These are phyloP conservation scores for Merluccius polli DNA, from an alignment of 2,797 vertebrate species.

Conservation along the genomic window DNA sequence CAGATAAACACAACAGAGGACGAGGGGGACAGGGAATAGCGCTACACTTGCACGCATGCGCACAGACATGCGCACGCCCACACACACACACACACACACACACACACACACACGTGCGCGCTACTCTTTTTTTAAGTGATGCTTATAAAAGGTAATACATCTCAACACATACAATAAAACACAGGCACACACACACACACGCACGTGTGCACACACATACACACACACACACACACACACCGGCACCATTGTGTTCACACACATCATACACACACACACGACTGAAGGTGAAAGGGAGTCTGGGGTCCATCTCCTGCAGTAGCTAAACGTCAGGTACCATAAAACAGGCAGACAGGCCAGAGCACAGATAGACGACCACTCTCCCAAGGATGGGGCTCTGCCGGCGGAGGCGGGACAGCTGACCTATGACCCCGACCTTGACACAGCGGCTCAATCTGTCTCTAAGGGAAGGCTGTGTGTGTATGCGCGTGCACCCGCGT, in stretches of 20 bases:
- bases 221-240: not conserved
- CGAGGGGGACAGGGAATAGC: too few relatives aligned
- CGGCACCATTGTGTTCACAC: not conserved
- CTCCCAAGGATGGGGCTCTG: slow-evolving; percentile 42
- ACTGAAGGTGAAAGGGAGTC: slow-evolving; percentile 17
- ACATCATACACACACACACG: not conserved
- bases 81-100: not conserved
- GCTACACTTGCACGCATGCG: not conserved
- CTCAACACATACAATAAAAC: not conserved
- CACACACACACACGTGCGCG: not conserved
- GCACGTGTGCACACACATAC: not conserved
- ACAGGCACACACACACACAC: not conserved
- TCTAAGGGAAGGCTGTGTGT: not conserved
- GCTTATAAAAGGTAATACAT: not conserved
- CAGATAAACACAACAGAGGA: slow-evolving; percentile 12
- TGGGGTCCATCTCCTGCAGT: slow-evolving; percentile 27
- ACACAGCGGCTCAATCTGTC: slow-evolving; percentile 7
- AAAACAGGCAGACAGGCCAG: slow-evolving; percentile 42
- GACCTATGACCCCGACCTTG: slow-evolving; percentile 54
- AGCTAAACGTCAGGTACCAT: slow-evolving; percentile 48
- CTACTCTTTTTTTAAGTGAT: not conserved
- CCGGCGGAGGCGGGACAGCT: slow-evolving; percentile 47
- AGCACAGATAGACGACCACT: slow-evolving; percentile 39
- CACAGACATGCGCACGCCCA: not conserved
- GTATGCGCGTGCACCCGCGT: not conserved